These are phyloP conservation scores for Pissodes strobi DNA, from an alignment of 1,140 invertebrate species.

Conservation along the genomic window DNA sequence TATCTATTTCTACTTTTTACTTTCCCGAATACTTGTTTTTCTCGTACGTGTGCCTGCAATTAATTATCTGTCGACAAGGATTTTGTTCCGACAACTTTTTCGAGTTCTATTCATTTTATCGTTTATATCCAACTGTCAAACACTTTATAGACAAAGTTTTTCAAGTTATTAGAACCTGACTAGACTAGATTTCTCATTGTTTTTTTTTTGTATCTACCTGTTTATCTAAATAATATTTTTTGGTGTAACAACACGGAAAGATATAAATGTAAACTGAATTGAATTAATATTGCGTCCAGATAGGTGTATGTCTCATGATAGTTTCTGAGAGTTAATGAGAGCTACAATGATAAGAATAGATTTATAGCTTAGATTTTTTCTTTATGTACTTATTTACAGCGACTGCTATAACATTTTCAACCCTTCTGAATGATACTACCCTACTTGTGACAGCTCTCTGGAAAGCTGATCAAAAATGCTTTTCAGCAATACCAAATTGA, in stretches of 20 bases:
- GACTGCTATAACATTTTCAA: too few relatives aligned
- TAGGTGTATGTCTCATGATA: too few relatives aligned
- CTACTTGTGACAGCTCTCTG: too few relatives aligned
- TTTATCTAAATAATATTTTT: neutral
- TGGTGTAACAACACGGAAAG: neutral
- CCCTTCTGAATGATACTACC: too few relatives aligned
- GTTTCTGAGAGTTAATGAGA: too few relatives aligned
- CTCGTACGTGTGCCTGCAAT: conserved; percentile 40
- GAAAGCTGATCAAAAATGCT: too few relatives aligned
- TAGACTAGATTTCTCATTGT: neutral
- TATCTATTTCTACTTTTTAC: conserved; percentile 41
- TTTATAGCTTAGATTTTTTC: too few relatives aligned
- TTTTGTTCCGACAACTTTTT: conserved; percentile 42
- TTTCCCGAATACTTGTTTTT: conserved; percentile 35
- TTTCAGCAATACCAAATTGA: too few relatives aligned
- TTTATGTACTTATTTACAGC: too few relatives aligned
- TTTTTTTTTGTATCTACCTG: neutral
- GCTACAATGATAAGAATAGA: too few relatives aligned
- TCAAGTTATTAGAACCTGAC: conserved; percentile 4
- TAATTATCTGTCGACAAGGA: conserved; percentile 45
- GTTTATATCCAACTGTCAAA: conserved; percentile 42
- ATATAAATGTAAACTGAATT: neutral
- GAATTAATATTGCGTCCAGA: too few relatives aligned
- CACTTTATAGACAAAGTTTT: conserved; percentile 36
- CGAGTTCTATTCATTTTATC: conserved; percentile 44